These are phyloP conservation scores for Henricia sp. DNA, from an alignment of 53 echinoderm and acorn worm species.

Conservation along the genomic window DNA sequence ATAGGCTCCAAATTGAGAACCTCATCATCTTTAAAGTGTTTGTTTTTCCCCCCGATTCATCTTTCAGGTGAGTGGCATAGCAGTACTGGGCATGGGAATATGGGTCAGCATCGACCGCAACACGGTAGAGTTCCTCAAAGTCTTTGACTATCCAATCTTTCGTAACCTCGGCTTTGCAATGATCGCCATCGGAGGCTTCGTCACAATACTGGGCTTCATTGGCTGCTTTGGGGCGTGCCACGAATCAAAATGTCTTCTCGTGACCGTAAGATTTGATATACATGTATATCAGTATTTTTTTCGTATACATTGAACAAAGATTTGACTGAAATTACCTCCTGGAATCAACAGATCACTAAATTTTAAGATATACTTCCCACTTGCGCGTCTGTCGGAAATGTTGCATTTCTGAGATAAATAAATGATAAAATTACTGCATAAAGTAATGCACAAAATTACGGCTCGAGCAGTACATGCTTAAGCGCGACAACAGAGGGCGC, in stretches of 20 bases:
- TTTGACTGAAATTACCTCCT: no score
- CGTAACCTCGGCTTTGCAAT: conserved; percentile 82
- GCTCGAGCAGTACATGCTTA: no score
- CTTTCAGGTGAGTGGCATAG: conserved; percentile 87
- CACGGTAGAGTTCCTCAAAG: conserved; percentile 80
- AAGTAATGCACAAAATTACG: no score
- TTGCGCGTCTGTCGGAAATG: no score
- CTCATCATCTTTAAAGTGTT: background rate
- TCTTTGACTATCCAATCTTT: conserved; percentile 91
- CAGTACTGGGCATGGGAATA: conserved; percentile 86
- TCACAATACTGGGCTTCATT: conserved; percentile 92
- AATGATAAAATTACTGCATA: no score
- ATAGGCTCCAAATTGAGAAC: no score
- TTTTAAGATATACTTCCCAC: no score
- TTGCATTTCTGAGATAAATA: no score
- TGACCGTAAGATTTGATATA: conserved; percentile 93
- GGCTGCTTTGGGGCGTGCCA: conserved; percentile 99
- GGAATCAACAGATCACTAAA: no score
- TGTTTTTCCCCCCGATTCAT: background rate
- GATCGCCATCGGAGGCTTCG: conserved; percentile 94
- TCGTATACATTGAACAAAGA: background rate
- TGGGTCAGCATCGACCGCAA: conserved; percentile 95
- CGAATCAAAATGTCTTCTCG: conserved; percentile 95
- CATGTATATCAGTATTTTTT: no score
- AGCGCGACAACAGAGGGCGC: no score